These are phyloP conservation scores for Philantomba maxwellii DNA, from an alignment of 2,113 vertebrate species.

Conservation along the genomic window DNA sequence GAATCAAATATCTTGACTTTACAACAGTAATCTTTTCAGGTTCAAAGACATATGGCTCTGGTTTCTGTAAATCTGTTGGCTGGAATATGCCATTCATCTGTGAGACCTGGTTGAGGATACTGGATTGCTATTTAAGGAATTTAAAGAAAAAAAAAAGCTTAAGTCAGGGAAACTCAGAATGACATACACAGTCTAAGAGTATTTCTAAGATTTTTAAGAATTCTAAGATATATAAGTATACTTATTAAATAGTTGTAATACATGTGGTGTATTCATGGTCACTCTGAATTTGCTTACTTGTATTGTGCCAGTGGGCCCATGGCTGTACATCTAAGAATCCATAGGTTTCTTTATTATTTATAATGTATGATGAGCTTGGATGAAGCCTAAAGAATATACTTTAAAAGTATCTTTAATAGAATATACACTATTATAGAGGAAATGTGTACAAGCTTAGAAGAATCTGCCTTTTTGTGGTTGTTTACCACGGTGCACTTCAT, in stretches of 20 bases:
- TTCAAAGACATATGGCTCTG: not conserved
- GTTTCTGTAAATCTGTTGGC: not conserved
- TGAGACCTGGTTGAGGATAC: not conserved
- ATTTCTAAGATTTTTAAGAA: not conserved
- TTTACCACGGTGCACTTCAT: not conserved
- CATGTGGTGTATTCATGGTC: not conserved
- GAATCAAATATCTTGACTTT: not conserved
- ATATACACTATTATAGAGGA: not conserved
- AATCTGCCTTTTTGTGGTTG: not conserved
- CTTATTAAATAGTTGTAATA: not conserved
- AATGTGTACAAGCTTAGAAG: not conserved
- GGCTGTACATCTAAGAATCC: not conserved
- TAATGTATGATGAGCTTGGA: not conserved
- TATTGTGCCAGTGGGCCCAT: not conserved
- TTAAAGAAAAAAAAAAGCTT: not conserved
- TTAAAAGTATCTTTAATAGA: not conserved
- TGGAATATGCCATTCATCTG: not conserved
- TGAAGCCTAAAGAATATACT: not conserved
- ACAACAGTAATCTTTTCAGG: not conserved
- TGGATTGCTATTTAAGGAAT: not conserved
- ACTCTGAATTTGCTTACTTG: not conserved
- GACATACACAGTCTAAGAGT: not conserved
- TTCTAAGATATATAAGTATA: not conserved
- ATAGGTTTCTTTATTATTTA: not conserved
- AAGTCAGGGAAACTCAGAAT: not conserved